Evolutionary conservation across 2,113 vertebrate species (phyloP).

Genomic region (Miniopterus natalensis): DNA sequence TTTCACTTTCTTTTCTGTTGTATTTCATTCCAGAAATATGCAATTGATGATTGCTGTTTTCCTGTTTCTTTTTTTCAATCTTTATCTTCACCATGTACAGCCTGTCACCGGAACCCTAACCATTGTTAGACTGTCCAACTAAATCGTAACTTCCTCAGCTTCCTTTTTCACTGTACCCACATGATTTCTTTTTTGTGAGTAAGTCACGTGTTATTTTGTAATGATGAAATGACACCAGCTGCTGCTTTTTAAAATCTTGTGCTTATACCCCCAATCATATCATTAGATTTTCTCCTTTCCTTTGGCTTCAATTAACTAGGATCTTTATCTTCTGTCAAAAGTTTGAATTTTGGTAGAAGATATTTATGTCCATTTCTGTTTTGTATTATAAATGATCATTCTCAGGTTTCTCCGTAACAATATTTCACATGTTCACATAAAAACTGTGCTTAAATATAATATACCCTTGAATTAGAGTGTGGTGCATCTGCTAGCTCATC

Average conservation of each 20-base stretch:
- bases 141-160: background rate
- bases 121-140: background rate
- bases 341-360: background rate
- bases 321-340: background rate
- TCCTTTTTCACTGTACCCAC: background rate
- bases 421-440: conserved; percentile 1
- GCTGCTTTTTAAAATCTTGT: background rate
- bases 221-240: background rate
- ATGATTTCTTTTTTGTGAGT: background rate
- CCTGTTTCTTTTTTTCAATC: background rate
- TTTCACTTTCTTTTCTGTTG: background rate
- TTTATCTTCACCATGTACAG: background rate
- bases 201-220: background rate
- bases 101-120: background rate
- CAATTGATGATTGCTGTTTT: background rate
- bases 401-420: background rate
- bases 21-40: background rate
- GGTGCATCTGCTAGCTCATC: conserved; percentile 52
- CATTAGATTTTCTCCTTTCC: background rate
- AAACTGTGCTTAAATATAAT: conserved; percentile 18
- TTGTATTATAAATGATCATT: conserved; percentile 10
- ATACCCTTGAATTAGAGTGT: conserved; percentile 30
- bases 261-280: background rate
- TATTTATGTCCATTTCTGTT: background rate
- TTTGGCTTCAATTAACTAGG: background rate